Base-by-base conservation (phyloP, 2,888 invertebrate genomes). In the Mythimna impura region DNA sequence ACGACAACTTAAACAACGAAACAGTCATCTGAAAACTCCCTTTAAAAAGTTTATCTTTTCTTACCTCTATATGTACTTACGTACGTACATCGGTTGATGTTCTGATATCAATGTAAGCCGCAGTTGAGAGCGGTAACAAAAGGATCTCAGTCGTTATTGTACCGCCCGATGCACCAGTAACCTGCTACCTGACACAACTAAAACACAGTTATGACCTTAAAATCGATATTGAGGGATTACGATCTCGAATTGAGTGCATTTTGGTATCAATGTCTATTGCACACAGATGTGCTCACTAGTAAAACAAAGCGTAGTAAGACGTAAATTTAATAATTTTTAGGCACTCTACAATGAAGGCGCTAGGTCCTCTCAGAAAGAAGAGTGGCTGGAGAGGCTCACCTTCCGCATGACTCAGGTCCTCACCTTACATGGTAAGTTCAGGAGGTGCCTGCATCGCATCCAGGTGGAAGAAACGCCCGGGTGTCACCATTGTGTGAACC, bases 101-200 rank as follows among this genome's bases (percentile, higher is more conserved):
- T 75, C 60, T 30, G 55, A 52, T 65, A 67, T 65, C 58, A 69
- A 67, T 62, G 10, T 78, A 70, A 80, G 82, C 67, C 22, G 40
- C 36, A 60, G 63, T 67, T 52, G 66, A 73, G 66, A 70, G 57
- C 68, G 8, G 61, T 66, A 66, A 77, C 77, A 82, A 74, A 76
- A 57, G 71, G 71, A 71, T 73, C 30, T 57, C 50, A 55, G n/a
- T 60, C 20, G 50, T 36, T 64, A 81, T 81, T 79, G 76, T 66
- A 34, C 10, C 12, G 61, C 50, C 58, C 22, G 71, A 64, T 71
- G 77, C 71, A 81, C 77, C 52, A 60, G 66, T 64, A 66, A 76
- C 63, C 58, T 64, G 66, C 66, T 9, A 57, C 57, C 58, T 64
- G 66, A 70, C 20, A 57, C 62, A 64, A 65, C 66, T 57, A 20